Percentiles rank a stretch among this genome's conserved stretches.
Conservation (phyloP, 2,888 invertebrate genomes). For the Sycophila texana region DNA sequence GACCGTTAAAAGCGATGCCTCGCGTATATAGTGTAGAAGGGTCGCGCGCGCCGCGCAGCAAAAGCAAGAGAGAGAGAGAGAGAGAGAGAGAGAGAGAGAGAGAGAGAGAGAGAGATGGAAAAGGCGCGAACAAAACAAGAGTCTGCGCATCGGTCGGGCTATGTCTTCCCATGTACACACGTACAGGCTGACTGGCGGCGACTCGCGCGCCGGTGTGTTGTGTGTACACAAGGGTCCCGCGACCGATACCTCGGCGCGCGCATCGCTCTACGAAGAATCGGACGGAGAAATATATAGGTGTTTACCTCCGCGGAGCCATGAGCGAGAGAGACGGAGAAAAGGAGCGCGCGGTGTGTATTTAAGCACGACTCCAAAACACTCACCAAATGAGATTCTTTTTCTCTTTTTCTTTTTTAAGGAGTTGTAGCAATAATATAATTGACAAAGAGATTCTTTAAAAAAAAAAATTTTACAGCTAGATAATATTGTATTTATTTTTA, state of each 20-base stretch:
- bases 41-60: slow-evolving; percentile 11
- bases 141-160: slow-evolving; percentile 69
- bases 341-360: too few relatives aligned
- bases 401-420: too few relatives aligned
- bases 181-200: neutral
- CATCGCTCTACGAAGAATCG: neutral
- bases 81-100: slow-evolving; percentile 24
- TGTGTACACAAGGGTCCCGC: neutral
- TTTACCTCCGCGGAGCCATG: too few relatives aligned
- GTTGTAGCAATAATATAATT: too few relatives aligned
- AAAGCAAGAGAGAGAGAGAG: slow-evolving; percentile 22
- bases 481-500: too few relatives aligned
- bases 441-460: too few relatives aligned
- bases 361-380: too few relatives aligned
- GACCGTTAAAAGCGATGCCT: slow-evolving; percentile 16
- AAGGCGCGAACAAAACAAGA: slow-evolving; percentile 70
- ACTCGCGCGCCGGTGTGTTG: neutral
- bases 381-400: too few relatives aligned
- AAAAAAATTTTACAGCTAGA: too few relatives aligned
- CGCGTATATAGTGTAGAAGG: slow-evolving; percentile 35
- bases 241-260: neutral
- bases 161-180: slow-evolving; percentile 65
- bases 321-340: too few relatives aligned
- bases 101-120: slow-evolving; percentile 25
- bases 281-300: neutral